phyloP scores from a whole-genome alignment of 2,888 invertebrate species.

The Stenchaetothrips biformis region DNA sequence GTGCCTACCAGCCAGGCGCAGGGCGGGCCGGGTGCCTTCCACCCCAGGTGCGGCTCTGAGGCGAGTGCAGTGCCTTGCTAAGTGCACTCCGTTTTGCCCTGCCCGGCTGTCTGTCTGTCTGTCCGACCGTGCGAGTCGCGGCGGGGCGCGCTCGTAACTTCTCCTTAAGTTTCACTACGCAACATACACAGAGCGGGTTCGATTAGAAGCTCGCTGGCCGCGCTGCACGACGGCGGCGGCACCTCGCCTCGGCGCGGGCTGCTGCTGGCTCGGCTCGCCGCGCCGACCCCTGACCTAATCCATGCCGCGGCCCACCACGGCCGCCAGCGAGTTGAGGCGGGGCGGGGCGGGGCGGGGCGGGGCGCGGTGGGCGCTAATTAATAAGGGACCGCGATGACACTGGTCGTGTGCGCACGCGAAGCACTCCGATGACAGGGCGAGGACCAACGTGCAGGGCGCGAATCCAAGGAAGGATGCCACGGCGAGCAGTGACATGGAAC shows the following conservation, averaged over 20 bases:
- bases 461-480: too few relatives aligned
- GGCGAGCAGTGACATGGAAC: too few relatives aligned
- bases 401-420: not conserved
- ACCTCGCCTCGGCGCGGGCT: not conserved
- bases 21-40: too few relatives aligned
- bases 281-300: slow-evolving; percentile 1
- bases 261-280: not conserved
- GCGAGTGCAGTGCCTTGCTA: too few relatives aligned
- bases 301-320: not conserved
- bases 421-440: too few relatives aligned
- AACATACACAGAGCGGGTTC: too few relatives aligned
- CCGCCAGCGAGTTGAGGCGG: not conserved
- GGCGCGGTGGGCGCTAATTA: not conserved
- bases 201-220: too few relatives aligned
- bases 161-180: not conserved
- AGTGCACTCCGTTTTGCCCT: not conserved
- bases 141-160: not conserved
- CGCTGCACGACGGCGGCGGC: too few relatives aligned
- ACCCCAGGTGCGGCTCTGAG: too few relatives aligned
- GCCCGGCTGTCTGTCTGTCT: not conserved
- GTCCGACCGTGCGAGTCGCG: not conserved
- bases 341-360: too few relatives aligned
- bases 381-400: not conserved
- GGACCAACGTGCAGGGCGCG: too few relatives aligned
- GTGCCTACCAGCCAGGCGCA: too few relatives aligned